A percentile compares a stretch with the other conserved stretches of the same genome.
Conservation (phyloP, 2,888 invertebrate genomes). For the Tricholauxania praeusta region DNA sequence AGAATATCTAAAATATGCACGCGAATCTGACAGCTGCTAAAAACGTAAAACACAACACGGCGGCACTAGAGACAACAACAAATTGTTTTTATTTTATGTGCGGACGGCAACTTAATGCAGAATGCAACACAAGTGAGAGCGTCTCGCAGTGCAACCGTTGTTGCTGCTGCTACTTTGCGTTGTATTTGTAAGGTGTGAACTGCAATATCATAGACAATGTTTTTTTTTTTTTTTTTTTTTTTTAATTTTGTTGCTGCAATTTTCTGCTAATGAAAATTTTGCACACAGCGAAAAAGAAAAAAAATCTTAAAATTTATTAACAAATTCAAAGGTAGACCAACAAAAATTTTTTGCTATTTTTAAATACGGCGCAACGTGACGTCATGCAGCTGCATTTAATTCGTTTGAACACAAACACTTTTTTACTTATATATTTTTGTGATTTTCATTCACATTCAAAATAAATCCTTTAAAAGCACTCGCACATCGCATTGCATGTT, state of each 20-base stretch:
- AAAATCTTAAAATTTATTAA: neutral
- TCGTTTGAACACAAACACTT: neutral
- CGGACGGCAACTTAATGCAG: neutral
- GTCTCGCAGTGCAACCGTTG: neutral
- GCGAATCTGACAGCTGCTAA: constrained; percentile 21
- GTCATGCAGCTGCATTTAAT: constrained; percentile 9
- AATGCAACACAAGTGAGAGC: neutral
- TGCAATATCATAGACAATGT: neutral
- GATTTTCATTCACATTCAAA: too few relatives aligned
- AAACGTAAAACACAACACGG: constrained; percentile 7
- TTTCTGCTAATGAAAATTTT: too few relatives aligned
- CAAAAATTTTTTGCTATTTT: neutral
- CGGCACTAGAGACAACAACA: constrained; percentile 2
- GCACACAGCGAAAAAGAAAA: neutral
- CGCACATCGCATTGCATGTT: too few relatives aligned
- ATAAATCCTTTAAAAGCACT: too few relatives aligned
- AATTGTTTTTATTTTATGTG: neutral
- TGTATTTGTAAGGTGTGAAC: neutral
- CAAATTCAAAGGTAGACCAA: neutral
- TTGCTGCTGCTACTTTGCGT: neutral
- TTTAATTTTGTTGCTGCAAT: neutral
- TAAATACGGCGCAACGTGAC: neutral
- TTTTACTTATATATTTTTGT: too few relatives aligned
- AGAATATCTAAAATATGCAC: neutral
- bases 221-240: neutral